These are phyloP conservation scores for Chalcosyrphus nemorum DNA, from an alignment of 2,888 invertebrate genomes.

Conservation along the genomic window DNA sequence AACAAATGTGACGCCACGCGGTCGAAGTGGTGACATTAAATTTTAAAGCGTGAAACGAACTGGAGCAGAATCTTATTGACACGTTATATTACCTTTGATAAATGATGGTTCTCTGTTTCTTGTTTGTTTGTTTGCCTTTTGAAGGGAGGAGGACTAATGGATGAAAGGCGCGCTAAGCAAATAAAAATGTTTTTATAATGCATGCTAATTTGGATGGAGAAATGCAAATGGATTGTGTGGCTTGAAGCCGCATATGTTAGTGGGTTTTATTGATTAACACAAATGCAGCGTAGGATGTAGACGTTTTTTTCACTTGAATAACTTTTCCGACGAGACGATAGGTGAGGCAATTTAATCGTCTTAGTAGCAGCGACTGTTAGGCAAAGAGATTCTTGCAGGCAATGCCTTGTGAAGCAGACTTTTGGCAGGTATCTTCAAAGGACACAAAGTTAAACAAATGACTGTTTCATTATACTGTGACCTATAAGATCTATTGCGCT, in stretches of 20 bases:
- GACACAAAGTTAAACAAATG: too few species aligned
- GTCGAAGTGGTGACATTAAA: conserved; percentile 65
- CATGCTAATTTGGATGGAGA: not conserved
- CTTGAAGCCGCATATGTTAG: not conserved
- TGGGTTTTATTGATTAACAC: not conserved
- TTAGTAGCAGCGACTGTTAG: too few species aligned
- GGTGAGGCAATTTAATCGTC: too few species aligned
- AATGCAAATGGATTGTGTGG: conserved; percentile 1
- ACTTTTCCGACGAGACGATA: too few species aligned
- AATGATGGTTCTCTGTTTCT: conserved; percentile 22
- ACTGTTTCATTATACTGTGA: too few species aligned
- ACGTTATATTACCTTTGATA: conserved; percentile 30
- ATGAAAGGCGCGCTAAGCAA: not conserved
- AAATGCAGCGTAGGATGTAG: not conserved
- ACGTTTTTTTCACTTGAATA: too few species aligned
- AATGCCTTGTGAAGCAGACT: too few species aligned
- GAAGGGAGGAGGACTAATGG: conserved; percentile 4
- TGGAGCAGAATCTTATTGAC: conserved; percentile 12
- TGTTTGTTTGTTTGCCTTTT: conserved; percentile 20
- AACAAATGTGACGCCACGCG: conserved; percentile 56
- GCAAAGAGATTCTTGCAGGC: too few species aligned
- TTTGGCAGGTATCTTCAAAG: too few species aligned
- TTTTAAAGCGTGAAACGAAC: conserved; percentile 51
- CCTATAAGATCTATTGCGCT: too few species aligned
- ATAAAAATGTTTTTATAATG: not conserved